phyloP scores from a whole-genome alignment of 2,113 vertebrate species.

The Tetrao urogallus region DNA sequence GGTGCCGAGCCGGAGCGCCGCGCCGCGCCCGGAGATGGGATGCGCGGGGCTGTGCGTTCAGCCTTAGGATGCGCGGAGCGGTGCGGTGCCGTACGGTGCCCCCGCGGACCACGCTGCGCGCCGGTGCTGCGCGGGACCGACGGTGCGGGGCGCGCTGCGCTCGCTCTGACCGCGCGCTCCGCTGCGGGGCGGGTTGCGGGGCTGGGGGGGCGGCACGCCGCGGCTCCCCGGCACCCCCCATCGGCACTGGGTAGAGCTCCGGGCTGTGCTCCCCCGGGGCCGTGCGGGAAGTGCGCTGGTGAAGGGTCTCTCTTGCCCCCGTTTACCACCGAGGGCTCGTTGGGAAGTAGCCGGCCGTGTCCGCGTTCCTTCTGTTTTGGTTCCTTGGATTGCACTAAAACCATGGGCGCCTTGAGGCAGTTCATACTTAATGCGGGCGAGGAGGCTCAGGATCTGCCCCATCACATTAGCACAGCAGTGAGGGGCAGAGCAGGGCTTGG shows the following conservation, averaged over 20 bases:
- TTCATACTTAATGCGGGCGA: no score
- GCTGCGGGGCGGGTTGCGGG: not conserved
- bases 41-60: not conserved
- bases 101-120: no score
- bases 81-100: no score
- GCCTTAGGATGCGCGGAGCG: not conserved
- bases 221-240: not conserved
- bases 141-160: not conserved
- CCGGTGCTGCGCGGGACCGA: not conserved
- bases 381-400: not conserved
- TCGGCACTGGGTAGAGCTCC: not conserved
- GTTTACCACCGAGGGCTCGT: not conserved
- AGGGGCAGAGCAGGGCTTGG: not conserved
- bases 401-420: rapidly evolving
- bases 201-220: not conserved
- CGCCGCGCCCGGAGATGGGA: not conserved
- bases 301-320: not conserved
- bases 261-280: not conserved
- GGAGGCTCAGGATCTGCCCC: not conserved
- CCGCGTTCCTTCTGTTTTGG: not conserved
- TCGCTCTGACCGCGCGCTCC: not conserved
- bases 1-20: no score
- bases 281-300: rapidly evolving
- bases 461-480: not conserved
- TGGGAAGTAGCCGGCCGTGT: not conserved